Evolutionary conservation across 2,888 invertebrate genomes (phyloP).

Genomic region (Augiades crinisus): DNA sequence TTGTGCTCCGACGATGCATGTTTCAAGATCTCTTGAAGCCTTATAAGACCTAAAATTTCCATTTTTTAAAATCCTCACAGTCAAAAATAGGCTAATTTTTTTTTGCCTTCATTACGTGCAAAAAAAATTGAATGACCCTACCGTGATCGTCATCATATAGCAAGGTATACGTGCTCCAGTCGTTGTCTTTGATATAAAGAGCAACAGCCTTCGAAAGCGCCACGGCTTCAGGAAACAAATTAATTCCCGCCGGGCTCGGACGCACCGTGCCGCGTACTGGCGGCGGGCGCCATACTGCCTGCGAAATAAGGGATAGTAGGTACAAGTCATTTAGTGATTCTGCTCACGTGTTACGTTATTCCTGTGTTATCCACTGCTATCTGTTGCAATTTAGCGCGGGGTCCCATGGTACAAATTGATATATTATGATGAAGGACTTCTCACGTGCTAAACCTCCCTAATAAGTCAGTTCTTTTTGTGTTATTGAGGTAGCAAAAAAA

Average conservation of each 20-base stretch:
- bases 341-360: no score
- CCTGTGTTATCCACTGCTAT: no score
- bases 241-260: conserved; percentile 73
- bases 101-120: no score
- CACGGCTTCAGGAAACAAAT: conserved; percentile 88
- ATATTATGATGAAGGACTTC: no score
- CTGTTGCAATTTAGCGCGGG: no score
- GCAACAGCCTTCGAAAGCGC: conserved; percentile 84
- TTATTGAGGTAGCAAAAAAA: no score
- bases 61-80: background rate
- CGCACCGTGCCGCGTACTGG: conserved; percentile 48
- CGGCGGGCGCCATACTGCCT: conserved; percentile 69
- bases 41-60: conserved; percentile 81
- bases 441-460: no score
- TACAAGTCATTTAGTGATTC: no score
- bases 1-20: conserved; percentile 84
- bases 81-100: no score
- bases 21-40: conserved; percentile 91
- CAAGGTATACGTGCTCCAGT: conserved; percentile 89
- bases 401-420: no score
- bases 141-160: conserved; percentile 90
- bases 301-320: conserved; percentile 28
- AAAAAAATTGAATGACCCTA: conserved; percentile 25
- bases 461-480: no score
- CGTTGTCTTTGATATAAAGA: conserved; percentile 84